Percentiles rank a stretch among this genome's conserved stretches.
Evolutionary conservation across 2,888 invertebrate genomes (phyloP).

Genomic region (Hirtodrosophila alboralis): DNA sequence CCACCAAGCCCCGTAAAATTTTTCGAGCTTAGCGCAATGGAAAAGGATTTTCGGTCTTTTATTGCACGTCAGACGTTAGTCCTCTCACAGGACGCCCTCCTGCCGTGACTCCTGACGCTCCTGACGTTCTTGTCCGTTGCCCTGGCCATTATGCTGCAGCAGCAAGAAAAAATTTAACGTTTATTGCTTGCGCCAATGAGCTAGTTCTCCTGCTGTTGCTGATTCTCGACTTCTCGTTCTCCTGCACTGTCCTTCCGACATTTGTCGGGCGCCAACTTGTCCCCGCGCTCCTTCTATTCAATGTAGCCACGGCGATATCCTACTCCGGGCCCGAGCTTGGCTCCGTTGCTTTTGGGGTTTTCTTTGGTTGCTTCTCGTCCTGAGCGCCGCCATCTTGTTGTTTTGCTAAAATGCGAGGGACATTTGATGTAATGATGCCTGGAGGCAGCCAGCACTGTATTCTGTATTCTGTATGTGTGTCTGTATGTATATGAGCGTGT

Average conservation of each 20-base stretch:
- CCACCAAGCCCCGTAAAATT: conserved; percentile 36
- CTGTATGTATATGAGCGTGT: conserved; percentile 41
- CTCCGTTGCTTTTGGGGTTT: conserved; percentile 60
- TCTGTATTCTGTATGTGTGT: too few species aligned
- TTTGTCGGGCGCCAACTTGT: conserved; percentile 73
- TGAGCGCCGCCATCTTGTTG: conserved; percentile 78
- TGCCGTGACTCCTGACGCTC: conserved; percentile 11
- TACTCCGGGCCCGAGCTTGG: conserved; percentile 9
- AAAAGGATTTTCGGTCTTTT: conserved; percentile 79
- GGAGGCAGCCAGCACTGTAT: conserved; percentile 67
- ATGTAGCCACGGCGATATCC: conserved; percentile 52
- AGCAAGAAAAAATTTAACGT: conserved; percentile 78
- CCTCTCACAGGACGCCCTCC: conserved; percentile 58
- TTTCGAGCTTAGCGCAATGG: conserved; percentile 78
- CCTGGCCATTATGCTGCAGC: conserved; percentile 72
- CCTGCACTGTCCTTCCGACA: conserved; percentile 63
- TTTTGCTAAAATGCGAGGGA: conserved; percentile 81
- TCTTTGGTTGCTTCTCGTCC: conserved; percentile 62
- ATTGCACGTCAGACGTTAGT: conserved; percentile 75
- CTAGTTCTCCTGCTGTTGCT: conserved; percentile 49
- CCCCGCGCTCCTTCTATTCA: conserved; percentile 30
- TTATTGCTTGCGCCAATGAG: conserved; percentile 80
- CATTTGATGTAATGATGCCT: conserved; percentile 82
- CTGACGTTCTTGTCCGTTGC: conserved; percentile 49
- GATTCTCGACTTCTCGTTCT: conserved; percentile 23